These are phyloP conservation scores for Gryon sp. DNA, from an alignment of 1,140 invertebrate species.

Conservation along the genomic window DNA sequence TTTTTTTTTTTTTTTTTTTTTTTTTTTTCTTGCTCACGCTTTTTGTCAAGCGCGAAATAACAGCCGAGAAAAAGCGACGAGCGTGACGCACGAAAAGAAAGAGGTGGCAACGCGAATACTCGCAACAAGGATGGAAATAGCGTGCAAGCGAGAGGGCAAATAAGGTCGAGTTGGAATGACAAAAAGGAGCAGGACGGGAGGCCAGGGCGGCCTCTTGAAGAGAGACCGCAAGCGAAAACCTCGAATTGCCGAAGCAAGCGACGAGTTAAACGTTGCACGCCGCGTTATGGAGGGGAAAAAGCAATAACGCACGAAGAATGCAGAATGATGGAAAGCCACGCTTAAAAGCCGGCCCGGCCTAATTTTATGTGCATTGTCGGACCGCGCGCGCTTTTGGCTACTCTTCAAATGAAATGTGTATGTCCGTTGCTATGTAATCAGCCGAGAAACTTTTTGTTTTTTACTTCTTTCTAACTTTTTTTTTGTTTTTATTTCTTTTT, in stretches of 20 bases:
- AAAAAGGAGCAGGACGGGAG: slow-evolving; percentile 56
- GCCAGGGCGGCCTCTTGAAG: slow-evolving; percentile 61
- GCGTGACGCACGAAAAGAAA: slow-evolving; percentile 29
- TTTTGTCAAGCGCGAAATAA: slow-evolving; percentile 78
- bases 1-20: no score
- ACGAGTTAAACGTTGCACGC: slow-evolving; percentile 69
- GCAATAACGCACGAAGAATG: slow-evolving; percentile 68
- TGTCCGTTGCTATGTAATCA: slow-evolving; percentile 16
- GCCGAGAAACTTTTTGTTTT: slow-evolving; percentile 29
- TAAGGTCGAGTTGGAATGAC: slow-evolving; percentile 10
- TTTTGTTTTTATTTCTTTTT: no score
- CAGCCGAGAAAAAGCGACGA: slow-evolving; percentile 56
- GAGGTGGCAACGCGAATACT: slow-evolving; percentile 25
- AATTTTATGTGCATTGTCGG: slow-evolving; percentile 51
- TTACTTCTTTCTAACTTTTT: no score
- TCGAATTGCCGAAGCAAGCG: slow-evolving; percentile 75
- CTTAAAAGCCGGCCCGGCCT: slow-evolving; percentile 42
- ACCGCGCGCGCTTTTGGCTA: slow-evolving; percentile 33
- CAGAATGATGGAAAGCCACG: slow-evolving; percentile 70
- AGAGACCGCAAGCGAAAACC: slow-evolving; percentile 67
- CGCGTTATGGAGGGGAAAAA: slow-evolving; percentile 57
- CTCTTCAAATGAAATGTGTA: slow-evolving; percentile 32
- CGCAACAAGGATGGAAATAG: slow-evolving; percentile 44
- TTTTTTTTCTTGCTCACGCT: slow-evolving; percentile 69
- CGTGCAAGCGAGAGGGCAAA: slow-evolving; percentile 2